A percentile compares a stretch with the other conserved stretches of the same genome.
These are phyloP conservation scores for Eurystomus gularis DNA, from an alignment of 2,113 vertebrate species.

Conservation along the genomic window DNA sequence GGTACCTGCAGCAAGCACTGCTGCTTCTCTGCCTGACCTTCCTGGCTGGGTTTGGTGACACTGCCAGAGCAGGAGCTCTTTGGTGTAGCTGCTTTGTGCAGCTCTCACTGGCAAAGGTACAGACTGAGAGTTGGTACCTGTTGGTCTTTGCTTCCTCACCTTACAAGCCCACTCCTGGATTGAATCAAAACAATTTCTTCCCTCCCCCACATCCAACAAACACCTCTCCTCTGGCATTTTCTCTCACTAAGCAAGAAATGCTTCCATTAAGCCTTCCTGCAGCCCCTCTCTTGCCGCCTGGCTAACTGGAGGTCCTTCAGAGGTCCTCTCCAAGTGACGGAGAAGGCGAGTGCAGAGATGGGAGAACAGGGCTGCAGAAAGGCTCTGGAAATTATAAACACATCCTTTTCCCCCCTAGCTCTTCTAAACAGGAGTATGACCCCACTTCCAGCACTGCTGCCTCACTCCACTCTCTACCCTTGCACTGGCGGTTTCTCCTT, in stretches of 20 bases:
- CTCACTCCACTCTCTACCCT: neutral
- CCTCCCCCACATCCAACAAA: neutral
- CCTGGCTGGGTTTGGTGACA: neutral
- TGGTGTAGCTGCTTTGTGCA: neutral
- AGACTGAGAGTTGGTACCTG: neutral
- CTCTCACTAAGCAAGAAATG: neutral
- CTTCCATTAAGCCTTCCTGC: neutral
- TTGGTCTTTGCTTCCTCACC: constrained; percentile 10
- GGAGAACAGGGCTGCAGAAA: neutral
- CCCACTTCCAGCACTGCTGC: neutral
- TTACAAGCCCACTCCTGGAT: neutral
- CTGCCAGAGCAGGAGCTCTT: neutral
- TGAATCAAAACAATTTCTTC: neutral
- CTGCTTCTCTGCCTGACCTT: neutral
- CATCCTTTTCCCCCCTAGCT: no score
- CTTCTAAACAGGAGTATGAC: neutral
- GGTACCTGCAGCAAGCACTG: neutral
- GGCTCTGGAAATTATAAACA: neutral
- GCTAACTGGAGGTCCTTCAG: neutral
- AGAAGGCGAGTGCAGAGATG: neutral
- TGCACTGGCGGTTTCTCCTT: neutral
- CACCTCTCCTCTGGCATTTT: neutral
- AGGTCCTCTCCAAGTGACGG: neutral
- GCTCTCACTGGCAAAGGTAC: neutral
- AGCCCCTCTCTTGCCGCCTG: neutral